These are phyloP conservation scores for Bombylius discolor DNA, from an alignment of 2,888 invertebrate genomes.

Conservation along the genomic window DNA sequence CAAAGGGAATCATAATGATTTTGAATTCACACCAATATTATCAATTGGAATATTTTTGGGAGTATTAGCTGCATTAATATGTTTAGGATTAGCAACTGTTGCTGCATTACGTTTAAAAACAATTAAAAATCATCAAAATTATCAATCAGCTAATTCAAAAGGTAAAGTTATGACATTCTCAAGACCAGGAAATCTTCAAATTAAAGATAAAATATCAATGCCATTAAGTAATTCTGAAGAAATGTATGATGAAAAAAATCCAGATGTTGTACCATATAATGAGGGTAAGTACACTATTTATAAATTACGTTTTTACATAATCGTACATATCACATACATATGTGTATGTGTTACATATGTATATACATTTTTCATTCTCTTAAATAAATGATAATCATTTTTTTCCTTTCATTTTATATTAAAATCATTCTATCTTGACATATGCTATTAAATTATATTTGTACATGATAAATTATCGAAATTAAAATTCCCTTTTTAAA, in stretches of 20 bases:
- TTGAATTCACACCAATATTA: slow-evolving; percentile 43
- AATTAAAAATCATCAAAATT: slow-evolving; percentile 34
- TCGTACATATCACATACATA: neutral
- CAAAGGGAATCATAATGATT: slow-evolving; percentile 38
- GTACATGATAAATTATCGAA: no score
- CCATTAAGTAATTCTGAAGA: slow-evolving; percentile 53
- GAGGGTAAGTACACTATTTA: slow-evolving; percentile 49
- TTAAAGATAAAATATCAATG: slow-evolving; percentile 54
- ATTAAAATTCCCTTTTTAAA: no score
- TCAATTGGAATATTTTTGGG: slow-evolving; percentile 38
- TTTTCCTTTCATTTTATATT: neutral
- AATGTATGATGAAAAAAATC: slow-evolving; percentile 77
- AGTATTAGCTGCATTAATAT: slow-evolving; percentile 35
- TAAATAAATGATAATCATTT: neutral
- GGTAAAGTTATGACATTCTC: slow-evolving; percentile 32
- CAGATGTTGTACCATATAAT: slow-evolving; percentile 75
- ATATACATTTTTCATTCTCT: neutral
- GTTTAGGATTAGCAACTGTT: slow-evolving; percentile 35
- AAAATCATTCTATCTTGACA: no score
- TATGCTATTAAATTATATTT: no score
- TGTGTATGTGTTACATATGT: no score
- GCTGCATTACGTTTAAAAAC: slow-evolving; percentile 35
- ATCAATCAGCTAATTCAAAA: slow-evolving; percentile 32
- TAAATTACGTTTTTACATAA: neutral
- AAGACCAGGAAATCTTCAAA: slow-evolving; percentile 47